These are phyloP conservation scores for Ranitomeya imitator DNA, from an alignment of 2,113 vertebrate genomes.

Conservation along the genomic window DNA sequence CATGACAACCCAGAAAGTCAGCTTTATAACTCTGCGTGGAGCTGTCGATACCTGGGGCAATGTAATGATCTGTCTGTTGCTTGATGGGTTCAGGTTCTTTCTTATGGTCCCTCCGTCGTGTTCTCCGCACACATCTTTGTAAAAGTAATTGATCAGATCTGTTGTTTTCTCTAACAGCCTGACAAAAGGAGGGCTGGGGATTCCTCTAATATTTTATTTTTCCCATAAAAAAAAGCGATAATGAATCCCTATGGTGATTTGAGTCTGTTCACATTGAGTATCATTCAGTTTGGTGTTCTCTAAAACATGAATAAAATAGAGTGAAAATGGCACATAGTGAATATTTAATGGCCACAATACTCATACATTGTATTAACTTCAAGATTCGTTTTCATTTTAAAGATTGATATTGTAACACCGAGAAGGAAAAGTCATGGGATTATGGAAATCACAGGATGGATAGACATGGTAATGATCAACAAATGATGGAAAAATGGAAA, in stretches of 20 bases:
- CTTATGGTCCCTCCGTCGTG: background rate
- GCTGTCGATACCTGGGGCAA: background rate
- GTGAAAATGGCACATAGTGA: background rate
- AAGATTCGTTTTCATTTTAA: background rate
- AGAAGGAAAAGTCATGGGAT: no score
- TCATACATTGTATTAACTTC: background rate
- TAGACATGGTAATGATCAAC: no score
- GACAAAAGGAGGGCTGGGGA: background rate
- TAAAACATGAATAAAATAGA: background rate
- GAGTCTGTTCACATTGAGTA: background rate
- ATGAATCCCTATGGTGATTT: background rate
- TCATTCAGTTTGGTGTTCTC: background rate
- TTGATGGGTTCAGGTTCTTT: background rate
- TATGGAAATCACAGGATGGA: no score
- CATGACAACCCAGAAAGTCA: constrained; percentile 12
- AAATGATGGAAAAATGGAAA: no score
- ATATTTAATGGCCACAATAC: background rate
- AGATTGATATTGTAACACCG: no score
- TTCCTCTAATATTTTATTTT: background rate
- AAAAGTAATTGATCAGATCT: background rate
- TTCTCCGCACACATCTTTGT: background rate
- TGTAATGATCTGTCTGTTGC: background rate
- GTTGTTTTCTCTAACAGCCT: background rate
- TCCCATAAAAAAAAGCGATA: background rate
- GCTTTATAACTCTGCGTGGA: background rate